These are phyloP conservation scores for Cranoglanis bouderius DNA, from an alignment of 2,113 vertebrate species.

Conservation along the genomic window DNA sequence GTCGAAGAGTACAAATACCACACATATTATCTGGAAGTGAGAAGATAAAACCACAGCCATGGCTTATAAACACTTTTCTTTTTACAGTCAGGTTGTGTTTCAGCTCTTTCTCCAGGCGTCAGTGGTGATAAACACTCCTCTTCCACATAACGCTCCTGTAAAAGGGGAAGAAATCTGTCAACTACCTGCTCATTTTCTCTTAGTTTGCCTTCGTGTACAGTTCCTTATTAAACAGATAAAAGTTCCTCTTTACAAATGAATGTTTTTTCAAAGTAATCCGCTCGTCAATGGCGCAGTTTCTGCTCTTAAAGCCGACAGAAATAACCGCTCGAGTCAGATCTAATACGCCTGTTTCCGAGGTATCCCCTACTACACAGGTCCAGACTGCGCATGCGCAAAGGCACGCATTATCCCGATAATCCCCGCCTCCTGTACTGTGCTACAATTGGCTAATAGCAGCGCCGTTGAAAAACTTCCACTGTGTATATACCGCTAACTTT, in stretches of 20 bases:
- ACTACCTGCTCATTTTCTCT: constrained; percentile 22
- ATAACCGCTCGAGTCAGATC: neutral
- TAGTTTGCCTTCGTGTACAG: neutral
- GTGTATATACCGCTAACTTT: too few species aligned
- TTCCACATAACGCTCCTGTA: constrained; percentile 37
- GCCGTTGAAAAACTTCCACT: too few species aligned
- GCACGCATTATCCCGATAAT: neutral
- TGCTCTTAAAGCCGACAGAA: neutral
- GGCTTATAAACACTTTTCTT: neutral
- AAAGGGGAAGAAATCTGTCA: neutral
- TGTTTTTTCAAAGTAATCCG: neutral
- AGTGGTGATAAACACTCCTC: neutral
- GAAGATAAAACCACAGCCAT: constrained; percentile 34
- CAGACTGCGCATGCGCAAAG: constrained; percentile 43
- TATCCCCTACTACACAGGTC: constrained; percentile 18
- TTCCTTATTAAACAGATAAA: neutral
- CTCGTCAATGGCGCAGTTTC: neutral
- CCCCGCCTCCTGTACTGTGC: neutral
- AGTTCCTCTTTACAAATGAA: neutral
- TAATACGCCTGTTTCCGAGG: constrained; percentile 17
- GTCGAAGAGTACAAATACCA: constrained; percentile 32
- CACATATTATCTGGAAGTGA: neutral
- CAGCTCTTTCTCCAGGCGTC: constrained; percentile 37
- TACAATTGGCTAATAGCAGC: neutral
- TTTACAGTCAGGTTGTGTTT: neutral